phyloP scores from a whole-genome alignment of 2,888 invertebrate genomes.

The Lucinisca nassula region DNA sequence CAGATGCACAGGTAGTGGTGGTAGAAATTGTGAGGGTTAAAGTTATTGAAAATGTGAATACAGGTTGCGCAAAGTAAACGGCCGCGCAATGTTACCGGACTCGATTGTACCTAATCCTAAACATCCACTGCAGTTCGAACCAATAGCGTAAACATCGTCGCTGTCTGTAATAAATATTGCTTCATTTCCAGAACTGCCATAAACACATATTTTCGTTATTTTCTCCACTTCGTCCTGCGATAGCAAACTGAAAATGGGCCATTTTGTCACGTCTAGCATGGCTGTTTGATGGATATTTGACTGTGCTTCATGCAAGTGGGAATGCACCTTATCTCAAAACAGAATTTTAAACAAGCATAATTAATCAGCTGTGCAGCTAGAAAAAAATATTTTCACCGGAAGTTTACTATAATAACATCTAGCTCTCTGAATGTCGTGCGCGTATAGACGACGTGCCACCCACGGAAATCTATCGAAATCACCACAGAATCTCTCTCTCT shows the following conservation, averaged over 20 bases:
- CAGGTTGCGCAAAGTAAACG: no score
- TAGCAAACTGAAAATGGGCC: conserved; percentile 90
- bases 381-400: not conserved
- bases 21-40: no score
- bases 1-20: no score
- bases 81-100: no score
- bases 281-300: not conserved
- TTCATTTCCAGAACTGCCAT: conserved; percentile 90
- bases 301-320: no score
- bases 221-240: conserved; percentile 89
- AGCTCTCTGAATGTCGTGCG: no score
- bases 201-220: conserved; percentile 90
- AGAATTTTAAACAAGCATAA: not conserved
- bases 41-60: no score
- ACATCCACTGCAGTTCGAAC: conserved; percentile 90
- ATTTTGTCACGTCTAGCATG: conserved; percentile 87
- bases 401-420: no score
- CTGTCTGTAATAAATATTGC: conserved; percentile 90
- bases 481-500: no score
- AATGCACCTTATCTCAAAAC: no score
- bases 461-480: no score
- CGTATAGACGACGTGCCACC: no score
- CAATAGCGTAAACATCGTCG: conserved; percentile 90
- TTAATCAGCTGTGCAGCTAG: not conserved
- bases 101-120: conserved; percentile 88